Conservation (phyloP, 1,140 invertebrate species). For the Pogonus chalceus region DNA sequence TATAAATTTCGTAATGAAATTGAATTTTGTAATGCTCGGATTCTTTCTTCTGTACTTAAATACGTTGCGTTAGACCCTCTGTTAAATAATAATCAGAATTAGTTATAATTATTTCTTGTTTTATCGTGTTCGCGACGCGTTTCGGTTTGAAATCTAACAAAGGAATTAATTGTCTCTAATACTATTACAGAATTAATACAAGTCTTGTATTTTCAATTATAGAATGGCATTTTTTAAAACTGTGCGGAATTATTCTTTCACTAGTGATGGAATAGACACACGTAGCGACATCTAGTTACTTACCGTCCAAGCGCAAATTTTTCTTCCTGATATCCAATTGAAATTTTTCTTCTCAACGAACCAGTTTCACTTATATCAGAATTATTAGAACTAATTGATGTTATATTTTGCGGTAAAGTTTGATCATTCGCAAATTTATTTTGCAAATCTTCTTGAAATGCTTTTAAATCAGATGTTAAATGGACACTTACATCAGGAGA, state of each 20-base stretch:
- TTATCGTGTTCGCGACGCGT: too few species aligned
- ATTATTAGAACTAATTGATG: conserved; percentile 20
- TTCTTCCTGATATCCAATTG: conserved; percentile 68
- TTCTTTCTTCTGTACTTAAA: conserved; percentile 49
- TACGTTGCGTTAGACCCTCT: conserved; percentile 37
- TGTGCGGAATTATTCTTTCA: too few species aligned
- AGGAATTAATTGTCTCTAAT: too few species aligned
- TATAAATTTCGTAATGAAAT: conserved; percentile 60
- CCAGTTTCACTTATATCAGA: conserved; percentile 16
- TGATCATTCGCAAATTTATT: conserved; percentile 43
- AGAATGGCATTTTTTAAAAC: too few species aligned
- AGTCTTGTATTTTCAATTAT: too few species aligned
- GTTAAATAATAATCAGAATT: conserved; percentile 15
- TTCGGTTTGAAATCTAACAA: too few species aligned
- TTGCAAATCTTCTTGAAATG: conserved; percentile 73
- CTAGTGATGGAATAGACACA: too few species aligned
- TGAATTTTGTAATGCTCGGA: conserved; percentile 60
- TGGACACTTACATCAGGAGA: conserved; percentile 66
- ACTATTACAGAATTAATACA: too few species aligned
- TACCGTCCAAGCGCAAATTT: conserved; percentile 52
- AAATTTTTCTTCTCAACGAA: conserved; percentile 45
- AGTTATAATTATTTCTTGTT: not conserved
- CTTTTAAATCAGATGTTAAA: conserved; percentile 65
- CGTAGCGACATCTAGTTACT: too few species aligned
- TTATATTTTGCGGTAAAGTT: conserved; percentile 13